Evolutionary conservation across 1,140 invertebrate species (phyloP).

Genomic region (Nomia melanderi): DNA sequence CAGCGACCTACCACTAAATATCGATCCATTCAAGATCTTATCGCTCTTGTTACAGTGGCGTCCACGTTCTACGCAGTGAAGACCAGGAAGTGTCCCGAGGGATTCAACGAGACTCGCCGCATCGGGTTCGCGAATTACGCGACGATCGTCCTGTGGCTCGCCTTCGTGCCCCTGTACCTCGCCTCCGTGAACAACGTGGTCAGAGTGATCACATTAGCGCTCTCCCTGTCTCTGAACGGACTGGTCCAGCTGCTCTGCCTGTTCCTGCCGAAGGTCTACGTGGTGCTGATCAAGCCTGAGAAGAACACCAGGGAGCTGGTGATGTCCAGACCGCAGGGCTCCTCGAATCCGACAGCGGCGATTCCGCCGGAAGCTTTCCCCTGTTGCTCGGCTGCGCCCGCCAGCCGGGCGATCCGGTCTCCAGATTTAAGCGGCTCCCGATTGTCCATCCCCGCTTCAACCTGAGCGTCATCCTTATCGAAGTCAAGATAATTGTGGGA

Average conservation of each 20-base stretch:
- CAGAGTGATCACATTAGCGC: slow-evolving; percentile 81
- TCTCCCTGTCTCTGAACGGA: slow-evolving; percentile 82
- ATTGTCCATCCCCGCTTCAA: too few relatives aligned
- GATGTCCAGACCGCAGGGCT: slow-evolving; percentile 77
- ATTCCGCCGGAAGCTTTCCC: neutral
- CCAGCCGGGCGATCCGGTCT: neutral
- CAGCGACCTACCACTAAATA: too few relatives aligned
- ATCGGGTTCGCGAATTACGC: slow-evolving; percentile 91
- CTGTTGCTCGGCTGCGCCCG: neutral
- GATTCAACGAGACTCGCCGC: slow-evolving; percentile 88
- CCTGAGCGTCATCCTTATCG: too few relatives aligned
- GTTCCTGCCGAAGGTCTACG: slow-evolving; percentile 85
- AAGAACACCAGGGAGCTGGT: slow-evolving; percentile 86
- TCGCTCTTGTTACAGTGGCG: slow-evolving; percentile 69
- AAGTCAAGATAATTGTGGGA: too few relatives aligned
- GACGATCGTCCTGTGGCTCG: slow-evolving; percentile 89
- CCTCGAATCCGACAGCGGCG: slow-evolving; percentile 58
- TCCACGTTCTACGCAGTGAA: slow-evolving; percentile 90
- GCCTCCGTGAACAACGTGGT: slow-evolving; percentile 81
- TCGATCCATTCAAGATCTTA: too few relatives aligned
- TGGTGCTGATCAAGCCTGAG: slow-evolving; percentile 85
- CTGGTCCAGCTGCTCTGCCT: slow-evolving; percentile 82
- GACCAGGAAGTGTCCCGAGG: slow-evolving; percentile 88
- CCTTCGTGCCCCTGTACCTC: slow-evolving; percentile 86
- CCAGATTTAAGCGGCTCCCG: too few relatives aligned